A percentile compares a stretch with the other conserved stretches of the same genome.
phyloP scores from a whole-genome alignment of 2,113 vertebrate genomes.

The Microcebus lehilahytsara region DNA sequence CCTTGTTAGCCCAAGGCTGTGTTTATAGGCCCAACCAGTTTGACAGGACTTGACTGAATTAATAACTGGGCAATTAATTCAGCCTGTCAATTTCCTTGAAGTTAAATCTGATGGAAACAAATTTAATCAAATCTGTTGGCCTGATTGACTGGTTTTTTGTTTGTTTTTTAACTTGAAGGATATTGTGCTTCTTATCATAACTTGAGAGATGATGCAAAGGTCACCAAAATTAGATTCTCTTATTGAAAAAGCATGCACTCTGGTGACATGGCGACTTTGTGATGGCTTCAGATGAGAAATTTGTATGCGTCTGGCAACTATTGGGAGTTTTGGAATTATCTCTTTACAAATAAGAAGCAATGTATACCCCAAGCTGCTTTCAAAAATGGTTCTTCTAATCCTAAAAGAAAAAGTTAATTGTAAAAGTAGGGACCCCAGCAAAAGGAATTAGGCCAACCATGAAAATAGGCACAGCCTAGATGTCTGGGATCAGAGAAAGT shows the following conservation, averaged over 20 bases:
- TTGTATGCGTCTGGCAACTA: background rate
- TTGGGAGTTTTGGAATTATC: background rate
- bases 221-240: constrained; percentile 68
- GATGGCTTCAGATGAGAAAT: background rate
- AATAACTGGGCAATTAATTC: background rate
- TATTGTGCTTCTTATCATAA: constrained; percentile 1
- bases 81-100: background rate
- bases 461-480: background rate
- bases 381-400: background rate
- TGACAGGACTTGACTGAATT: background rate
- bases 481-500: background rate
- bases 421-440: background rate
- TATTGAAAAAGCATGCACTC: background rate
- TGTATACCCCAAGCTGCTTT: background rate
- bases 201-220: background rate
- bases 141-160: background rate
- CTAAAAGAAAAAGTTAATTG: background rate
- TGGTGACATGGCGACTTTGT: background rate
- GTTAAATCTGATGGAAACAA: constrained; percentile 50
- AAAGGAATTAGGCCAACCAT: background rate
- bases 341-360: constrained; percentile 11
- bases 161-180: background rate
- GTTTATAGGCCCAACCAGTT: background rate
- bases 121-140: background rate
- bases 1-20: background rate